phyloP scores from a whole-genome alignment of 2,113 vertebrate species.

The Trachemys scripta region DNA sequence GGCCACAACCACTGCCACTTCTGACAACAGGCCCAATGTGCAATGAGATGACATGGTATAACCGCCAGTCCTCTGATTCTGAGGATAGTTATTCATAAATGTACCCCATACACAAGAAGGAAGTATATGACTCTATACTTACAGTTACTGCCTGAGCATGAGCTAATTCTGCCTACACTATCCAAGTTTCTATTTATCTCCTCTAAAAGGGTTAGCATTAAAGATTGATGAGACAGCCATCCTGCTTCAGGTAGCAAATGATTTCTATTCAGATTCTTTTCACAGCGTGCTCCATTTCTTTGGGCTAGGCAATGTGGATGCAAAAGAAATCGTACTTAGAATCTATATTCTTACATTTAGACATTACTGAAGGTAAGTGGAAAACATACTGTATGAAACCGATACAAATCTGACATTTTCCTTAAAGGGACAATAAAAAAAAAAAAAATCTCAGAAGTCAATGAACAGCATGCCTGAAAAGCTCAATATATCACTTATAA shows the following conservation, averaged over 20 bases:
- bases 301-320: not conserved
- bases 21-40: not conserved
- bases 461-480: not conserved
- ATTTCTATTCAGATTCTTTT: not conserved
- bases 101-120: not conserved
- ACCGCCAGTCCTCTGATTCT: not conserved
- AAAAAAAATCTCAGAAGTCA: not conserved
- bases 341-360: not conserved
- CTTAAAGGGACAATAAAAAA: not conserved
- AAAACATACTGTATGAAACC: not conserved
- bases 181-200: not conserved
- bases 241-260: not conserved
- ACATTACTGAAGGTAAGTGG: not conserved
- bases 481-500: not conserved
- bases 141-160: not conserved
- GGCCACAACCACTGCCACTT: not conserved
- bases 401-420: not conserved
- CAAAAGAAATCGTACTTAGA: not conserved
- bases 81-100: fast-evolving
- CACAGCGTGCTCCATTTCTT: fast-evolving
- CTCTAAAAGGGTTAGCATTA: not conserved
- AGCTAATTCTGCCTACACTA: not conserved
- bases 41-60: not conserved
- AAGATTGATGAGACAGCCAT: not conserved
- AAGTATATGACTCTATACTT: fast-evolving